phyloP scores from a whole-genome alignment of 1,140 invertebrate genomes.

The Musca domestica region DNA sequence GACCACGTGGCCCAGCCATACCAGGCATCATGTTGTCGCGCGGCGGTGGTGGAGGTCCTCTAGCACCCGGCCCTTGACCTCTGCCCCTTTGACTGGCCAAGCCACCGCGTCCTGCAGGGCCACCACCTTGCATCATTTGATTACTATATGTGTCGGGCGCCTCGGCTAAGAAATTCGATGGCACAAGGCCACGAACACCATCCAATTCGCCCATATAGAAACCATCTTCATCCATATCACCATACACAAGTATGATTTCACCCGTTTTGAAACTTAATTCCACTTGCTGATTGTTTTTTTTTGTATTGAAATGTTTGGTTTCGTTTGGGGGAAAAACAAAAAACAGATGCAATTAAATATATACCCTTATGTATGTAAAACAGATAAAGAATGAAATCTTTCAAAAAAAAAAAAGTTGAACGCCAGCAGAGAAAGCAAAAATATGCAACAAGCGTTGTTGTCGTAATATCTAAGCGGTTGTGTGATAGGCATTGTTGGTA shows the following conservation, averaged over 20 bases:
- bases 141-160: slow-evolving; percentile 69
- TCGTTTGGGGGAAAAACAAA: neutral
- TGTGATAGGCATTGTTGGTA: too few relatives aligned
- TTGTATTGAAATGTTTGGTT: slow-evolving; percentile 1
- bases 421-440: too few relatives aligned
- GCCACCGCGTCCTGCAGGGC: slow-evolving; percentile 38
- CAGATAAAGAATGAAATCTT: neutral
- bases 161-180: slow-evolving; percentile 92
- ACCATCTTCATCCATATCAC: slow-evolving; percentile 97
- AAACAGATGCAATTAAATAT: neutral
- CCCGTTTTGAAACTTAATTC: slow-evolving; percentile 93
- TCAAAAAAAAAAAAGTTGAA: too few relatives aligned
- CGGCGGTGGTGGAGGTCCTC: slow-evolving; percentile 78
- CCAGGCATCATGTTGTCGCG: slow-evolving; percentile 62
- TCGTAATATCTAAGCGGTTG: too few relatives aligned
- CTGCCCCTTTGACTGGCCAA: slow-evolving; percentile 49
- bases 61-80: slow-evolving; percentile 68
- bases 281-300: slow-evolving; percentile 67
- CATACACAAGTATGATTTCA: slow-evolving; percentile 92
- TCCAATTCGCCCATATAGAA: slow-evolving; percentile 95
- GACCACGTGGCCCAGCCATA: slow-evolving; percentile 46
- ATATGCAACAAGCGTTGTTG: too few relatives aligned
- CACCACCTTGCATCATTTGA: slow-evolving; percentile 46
- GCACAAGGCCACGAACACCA: slow-evolving; percentile 86
- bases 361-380: neutral